phyloP scores from a whole-genome alignment of 2,888 invertebrate species.

The Crioceris asparagi region DNA sequence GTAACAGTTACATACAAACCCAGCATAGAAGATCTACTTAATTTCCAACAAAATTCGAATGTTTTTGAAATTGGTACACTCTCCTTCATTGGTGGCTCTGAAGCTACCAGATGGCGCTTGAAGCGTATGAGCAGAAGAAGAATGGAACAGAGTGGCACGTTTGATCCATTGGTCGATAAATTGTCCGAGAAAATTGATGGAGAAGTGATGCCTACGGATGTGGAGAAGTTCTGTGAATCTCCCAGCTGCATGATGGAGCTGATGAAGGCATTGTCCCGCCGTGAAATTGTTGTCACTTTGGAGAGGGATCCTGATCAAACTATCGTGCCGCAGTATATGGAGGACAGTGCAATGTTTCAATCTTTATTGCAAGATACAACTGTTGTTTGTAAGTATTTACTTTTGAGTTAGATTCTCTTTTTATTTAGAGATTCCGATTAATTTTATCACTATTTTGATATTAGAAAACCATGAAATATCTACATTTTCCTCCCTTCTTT shows the following conservation, averaged over 20 bases:
- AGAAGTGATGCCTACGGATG: conserved; percentile 30
- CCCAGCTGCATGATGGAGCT: neutral
- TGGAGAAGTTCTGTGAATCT: conserved; percentile 28
- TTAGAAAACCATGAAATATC: too few species aligned
- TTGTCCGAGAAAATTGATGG: conserved; percentile 26
- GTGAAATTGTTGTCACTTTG: conserved; percentile 32
- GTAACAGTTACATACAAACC: conserved; percentile 29
- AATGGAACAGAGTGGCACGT: conserved; percentile 18
- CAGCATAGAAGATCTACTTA: conserved; percentile 28
- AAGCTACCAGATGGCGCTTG: conserved; percentile 32
- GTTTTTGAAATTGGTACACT: conserved; percentile 32
- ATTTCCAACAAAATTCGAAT: conserved; percentile 20
- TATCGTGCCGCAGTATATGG: conserved; percentile 26
- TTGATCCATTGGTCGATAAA: conserved; percentile 22
- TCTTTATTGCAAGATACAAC: conserved; percentile 26
- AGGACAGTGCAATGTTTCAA: conserved; percentile 32
- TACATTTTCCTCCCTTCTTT: neutral
- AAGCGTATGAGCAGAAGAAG: conserved; percentile 26
- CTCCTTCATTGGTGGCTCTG: conserved; percentile 31
- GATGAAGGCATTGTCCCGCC: conserved; percentile 22
- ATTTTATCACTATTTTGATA: too few species aligned
- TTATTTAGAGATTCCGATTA: too few species aligned
- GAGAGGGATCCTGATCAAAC: conserved; percentile 34
- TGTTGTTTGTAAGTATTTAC: conserved; percentile 1
- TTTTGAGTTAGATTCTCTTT: too few species aligned